Evolutionary conservation across 2,797 vertebrate genomes (phyloP).

Genomic region (Cossypha caffra): DNA sequence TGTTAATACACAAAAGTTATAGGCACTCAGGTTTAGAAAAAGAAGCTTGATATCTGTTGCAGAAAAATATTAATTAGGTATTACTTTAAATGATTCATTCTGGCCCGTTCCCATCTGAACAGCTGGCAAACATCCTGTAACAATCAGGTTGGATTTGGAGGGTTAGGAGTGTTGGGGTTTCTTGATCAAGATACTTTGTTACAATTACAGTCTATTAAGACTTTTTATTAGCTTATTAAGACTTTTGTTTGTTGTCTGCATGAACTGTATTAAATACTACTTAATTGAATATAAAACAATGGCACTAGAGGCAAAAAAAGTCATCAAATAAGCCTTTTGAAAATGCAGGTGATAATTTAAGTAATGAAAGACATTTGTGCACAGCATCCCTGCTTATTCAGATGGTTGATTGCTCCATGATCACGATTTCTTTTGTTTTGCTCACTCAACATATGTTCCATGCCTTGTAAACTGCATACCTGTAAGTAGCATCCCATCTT

Average conservation of each 20-base stretch:
- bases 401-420: background rate
- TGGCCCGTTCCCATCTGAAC: slow-evolving; percentile 72
- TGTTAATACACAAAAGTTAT: background rate
- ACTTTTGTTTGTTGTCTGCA: slow-evolving; percentile 14
- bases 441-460: slow-evolving; percentile 25
- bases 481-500: background rate
- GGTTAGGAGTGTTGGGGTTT: background rate
- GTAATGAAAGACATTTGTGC: background rate
- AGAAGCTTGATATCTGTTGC: slow-evolving; percentile 70
- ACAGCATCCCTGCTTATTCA: background rate
- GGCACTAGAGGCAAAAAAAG: background rate
- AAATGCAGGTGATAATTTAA: background rate
- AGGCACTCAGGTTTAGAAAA: slow-evolving; percentile 25
- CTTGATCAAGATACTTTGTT: slow-evolving; percentile 66
- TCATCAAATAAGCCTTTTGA: background rate
- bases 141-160: slow-evolving; percentile 37
- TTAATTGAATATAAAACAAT: background rate
- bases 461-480: slow-evolving; percentile 23
- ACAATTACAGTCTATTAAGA: slow-evolving; percentile 52
- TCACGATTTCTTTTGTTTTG: slow-evolving; percentile 28
- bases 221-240: slow-evolving; percentile 53
- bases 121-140: slow-evolving; percentile 71
- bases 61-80: slow-evolving; percentile 72
- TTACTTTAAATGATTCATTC: slow-evolving; percentile 69
- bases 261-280: background rate